Percentiles rank a stretch among this genome's conserved stretches.
phyloP scores from a whole-genome alignment of 2,113 vertebrate species.

The Ascaphus truei region DNA sequence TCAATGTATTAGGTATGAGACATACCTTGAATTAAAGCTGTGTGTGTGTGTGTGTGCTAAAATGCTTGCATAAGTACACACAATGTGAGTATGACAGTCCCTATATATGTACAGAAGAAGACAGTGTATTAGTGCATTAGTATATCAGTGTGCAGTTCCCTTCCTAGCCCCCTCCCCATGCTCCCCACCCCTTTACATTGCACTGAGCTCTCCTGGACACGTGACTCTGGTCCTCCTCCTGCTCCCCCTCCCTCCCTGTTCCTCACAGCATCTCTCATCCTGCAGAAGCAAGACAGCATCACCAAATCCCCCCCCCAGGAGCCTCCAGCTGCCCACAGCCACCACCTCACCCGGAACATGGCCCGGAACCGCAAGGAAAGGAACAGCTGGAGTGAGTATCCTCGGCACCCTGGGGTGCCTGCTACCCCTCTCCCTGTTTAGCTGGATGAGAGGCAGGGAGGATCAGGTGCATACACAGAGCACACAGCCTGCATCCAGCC shows the following conservation, averaged over 20 bases:
- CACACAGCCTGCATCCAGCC: neutral
- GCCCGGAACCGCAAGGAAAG: slow-evolving; percentile 67
- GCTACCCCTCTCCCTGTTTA: neutral
- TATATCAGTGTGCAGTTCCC: no score
- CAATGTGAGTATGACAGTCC: no score
- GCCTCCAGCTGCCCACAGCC: slow-evolving; percentile 28
- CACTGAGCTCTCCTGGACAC: slow-evolving; percentile 4
- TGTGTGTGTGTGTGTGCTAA: no score
- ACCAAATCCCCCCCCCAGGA: slow-evolving; percentile 20
- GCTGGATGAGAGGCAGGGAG: neutral
- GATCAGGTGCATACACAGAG: no score
- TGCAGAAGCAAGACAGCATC: slow-evolving; percentile 30
- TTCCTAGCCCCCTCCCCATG: no score
- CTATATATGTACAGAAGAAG: no score
- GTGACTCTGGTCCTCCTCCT: slow-evolving; percentile 5
- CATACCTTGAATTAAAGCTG: no score
- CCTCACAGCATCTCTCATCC: slow-evolving; percentile 26
- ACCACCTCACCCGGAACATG: slow-evolving; percentile 10
- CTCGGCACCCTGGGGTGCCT: neutral
- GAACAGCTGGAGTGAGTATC: slow-evolving; percentile 89
- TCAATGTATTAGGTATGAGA: no score
- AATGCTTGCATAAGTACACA: no score
- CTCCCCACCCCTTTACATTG: no score
- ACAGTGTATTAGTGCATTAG: no score
- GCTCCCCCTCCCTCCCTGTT: no score